A percentile compares a stretch with the other conserved stretches of the same genome.
phyloP scores from a whole-genome alignment of 2,797 vertebrate species.

The Premnoplex brunnescens region DNA sequence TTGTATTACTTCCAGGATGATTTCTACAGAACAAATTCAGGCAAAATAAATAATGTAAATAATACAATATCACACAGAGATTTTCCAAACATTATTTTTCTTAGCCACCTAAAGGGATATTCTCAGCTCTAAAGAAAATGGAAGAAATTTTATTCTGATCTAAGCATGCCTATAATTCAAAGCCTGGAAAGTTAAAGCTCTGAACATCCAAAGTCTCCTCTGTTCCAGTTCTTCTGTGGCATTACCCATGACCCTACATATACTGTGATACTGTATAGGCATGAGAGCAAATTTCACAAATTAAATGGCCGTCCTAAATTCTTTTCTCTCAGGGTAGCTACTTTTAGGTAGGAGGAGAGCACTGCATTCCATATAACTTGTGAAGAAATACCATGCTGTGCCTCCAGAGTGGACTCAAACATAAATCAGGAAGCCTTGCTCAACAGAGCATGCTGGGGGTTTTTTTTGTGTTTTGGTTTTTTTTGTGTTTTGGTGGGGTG shows the following conservation, averaged over 20 bases:
- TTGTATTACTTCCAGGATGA: slow-evolving; percentile 19
- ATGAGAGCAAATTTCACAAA: neutral
- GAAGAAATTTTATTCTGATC: neutral
- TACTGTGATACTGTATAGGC: neutral
- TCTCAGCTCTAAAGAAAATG: neutral
- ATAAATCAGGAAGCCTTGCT: neutral
- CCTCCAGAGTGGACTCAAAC: neutral
- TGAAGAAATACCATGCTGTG: neutral
- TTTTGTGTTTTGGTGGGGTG: neutral
- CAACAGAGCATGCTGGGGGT: neutral
- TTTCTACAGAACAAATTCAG: slow-evolving; percentile 9
- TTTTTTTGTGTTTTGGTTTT: neutral
- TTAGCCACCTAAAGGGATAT: neutral
- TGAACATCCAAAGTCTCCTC: neutral
- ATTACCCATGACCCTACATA: neutral
- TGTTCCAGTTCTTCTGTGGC: neutral
- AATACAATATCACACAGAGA: neutral
- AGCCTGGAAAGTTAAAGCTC: neutral
- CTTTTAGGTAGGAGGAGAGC: neutral
- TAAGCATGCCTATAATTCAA: neutral
- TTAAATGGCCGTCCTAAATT: slow-evolving; percentile 4
- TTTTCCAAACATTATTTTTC: slow-evolving; percentile 5
- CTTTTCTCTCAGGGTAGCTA: neutral
- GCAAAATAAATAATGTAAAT: slow-evolving; percentile 16
- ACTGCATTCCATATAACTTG: neutral